phyloP scores from a whole-genome alignment of 2,888 invertebrate species.

The Drosophila mayaguana region DNA sequence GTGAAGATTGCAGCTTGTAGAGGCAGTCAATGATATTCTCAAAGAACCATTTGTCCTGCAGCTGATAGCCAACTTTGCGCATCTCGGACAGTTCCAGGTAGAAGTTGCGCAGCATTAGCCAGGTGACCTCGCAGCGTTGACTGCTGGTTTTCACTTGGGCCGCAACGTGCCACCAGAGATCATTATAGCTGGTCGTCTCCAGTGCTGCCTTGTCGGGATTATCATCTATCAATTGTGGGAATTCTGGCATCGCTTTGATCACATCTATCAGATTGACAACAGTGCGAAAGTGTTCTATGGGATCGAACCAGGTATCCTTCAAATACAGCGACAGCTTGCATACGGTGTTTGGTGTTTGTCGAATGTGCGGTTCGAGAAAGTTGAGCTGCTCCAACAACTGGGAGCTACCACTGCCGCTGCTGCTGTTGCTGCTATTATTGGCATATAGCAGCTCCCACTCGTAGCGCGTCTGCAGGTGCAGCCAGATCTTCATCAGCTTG shows the following conservation, averaged over 20 bases:
- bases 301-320: conserved; percentile 62
- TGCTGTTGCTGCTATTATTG: accelerated
- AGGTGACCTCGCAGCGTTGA: conserved; percentile 80
- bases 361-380: conserved; percentile 61
- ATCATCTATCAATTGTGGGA: conserved; percentile 51
- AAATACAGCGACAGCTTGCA: conserved; percentile 72
- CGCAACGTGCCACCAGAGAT: conserved; percentile 57
- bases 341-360: conserved; percentile 56
- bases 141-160: conserved; percentile 19
- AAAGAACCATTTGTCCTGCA: conserved; percentile 83
- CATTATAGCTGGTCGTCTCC: conserved; percentile 45
- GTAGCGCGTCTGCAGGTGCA: conserved; percentile 73
- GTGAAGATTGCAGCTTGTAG: conserved; percentile 26
- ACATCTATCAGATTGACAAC: conserved; percentile 62
- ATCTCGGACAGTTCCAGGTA: conserved; percentile 73
- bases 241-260: conserved; percentile 52
- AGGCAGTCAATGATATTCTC: conserved; percentile 71
- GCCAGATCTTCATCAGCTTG: conserved; percentile 80
- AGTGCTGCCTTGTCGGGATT: background rate
- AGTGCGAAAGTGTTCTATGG: conserved; percentile 74
- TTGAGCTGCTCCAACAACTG: conserved; percentile 51
- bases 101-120: conserved; percentile 78
- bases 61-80: conserved; percentile 70
- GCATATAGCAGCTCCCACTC: conserved; percentile 73
- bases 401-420: conserved; percentile 6